Conservation (phyloP, 2,888 invertebrate genomes). For the Thyatira batis region DNA sequence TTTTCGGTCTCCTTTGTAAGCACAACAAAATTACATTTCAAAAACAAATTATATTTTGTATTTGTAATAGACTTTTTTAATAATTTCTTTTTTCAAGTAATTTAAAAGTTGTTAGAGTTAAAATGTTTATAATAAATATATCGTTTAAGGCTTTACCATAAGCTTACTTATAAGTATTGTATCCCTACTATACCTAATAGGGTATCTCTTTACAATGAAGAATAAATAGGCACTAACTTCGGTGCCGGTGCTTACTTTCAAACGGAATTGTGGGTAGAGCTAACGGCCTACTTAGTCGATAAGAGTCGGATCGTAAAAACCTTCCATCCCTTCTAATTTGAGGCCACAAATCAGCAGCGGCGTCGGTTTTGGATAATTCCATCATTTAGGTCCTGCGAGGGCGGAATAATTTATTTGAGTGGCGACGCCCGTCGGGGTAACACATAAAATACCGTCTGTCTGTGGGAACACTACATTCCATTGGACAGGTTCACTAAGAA, state of each 20-base stretch:
- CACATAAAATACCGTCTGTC: neutral
- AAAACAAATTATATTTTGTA: neutral
- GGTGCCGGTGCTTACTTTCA: neutral
- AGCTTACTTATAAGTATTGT: no score
- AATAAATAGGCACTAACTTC: neutral
- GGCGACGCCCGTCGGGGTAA: neutral
- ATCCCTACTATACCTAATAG: no score
- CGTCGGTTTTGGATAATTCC: slow-evolving; percentile 1
- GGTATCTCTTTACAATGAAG: no score
- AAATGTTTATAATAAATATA: neutral
- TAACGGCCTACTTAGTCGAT: neutral
- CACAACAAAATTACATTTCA: neutral
- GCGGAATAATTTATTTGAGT: neutral
- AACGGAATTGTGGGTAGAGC: neutral
- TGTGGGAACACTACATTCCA: neutral
- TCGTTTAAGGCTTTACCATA: no score
- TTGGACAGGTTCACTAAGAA: neutral
- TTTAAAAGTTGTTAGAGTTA: neutral
- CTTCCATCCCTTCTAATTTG: neutral
- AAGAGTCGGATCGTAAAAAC: neutral
- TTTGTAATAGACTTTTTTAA: neutral
- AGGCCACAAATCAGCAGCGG: neutral
- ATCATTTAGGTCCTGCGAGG: neutral
- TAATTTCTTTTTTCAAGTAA: neutral
- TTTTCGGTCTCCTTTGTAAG: neutral